phyloP scores from a whole-genome alignment of 2,797 vertebrate genomes.

The Lithobates pipiens region DNA sequence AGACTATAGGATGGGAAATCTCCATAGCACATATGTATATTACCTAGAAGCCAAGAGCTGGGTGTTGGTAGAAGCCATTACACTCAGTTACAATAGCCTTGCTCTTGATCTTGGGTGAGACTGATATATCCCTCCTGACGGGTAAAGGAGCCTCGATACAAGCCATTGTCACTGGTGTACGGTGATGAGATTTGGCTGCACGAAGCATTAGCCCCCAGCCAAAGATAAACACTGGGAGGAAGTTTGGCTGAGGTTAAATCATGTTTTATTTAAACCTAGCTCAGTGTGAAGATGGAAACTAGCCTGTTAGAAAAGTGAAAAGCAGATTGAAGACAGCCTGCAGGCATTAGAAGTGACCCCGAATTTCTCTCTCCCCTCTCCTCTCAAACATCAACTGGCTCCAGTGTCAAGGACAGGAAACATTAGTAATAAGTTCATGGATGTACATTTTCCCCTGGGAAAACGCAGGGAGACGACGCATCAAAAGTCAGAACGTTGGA shows the following conservation, averaged over 20 bases:
- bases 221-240: constrained; percentile 76
- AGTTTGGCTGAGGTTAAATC: constrained; percentile 78
- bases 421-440: constrained; percentile 79
- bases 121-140: constrained; percentile 42
- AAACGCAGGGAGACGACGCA: constrained; percentile 73
- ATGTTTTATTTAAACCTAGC: constrained; percentile 74
- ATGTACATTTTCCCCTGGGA: constrained; percentile 77
- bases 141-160: constrained; percentile 62
- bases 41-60: neutral
- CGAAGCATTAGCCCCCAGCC: constrained; percentile 68
- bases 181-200: constrained; percentile 67
- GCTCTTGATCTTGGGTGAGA: neutral
- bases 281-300: constrained; percentile 75
- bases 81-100: neutral
- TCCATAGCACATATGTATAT: neutral
- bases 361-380: constrained; percentile 65
- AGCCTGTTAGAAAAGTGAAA: constrained; percentile 76
- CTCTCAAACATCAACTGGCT: constrained; percentile 76
- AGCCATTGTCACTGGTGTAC: constrained; percentile 18
- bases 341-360: constrained; percentile 71
- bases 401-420: constrained; percentile 78
- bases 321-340: constrained; percentile 76
- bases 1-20: neutral
- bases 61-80: neutral
- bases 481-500: constrained; percentile 74